Conservation (phyloP, 2,113 vertebrate genomes). For the Myocastor coypus region DNA sequence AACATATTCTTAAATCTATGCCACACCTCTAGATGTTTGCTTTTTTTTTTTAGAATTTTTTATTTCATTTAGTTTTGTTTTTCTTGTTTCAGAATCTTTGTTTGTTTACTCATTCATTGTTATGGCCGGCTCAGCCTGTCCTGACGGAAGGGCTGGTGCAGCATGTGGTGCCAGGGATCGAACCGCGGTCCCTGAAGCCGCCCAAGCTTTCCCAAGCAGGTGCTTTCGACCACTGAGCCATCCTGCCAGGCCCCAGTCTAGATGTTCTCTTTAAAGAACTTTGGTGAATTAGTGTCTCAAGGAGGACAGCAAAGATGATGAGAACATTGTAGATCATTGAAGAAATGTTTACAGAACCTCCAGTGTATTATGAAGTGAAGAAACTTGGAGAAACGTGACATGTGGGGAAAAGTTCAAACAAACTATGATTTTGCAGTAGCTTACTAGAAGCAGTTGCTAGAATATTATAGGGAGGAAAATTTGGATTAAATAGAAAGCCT, state of each 20-base stretch:
- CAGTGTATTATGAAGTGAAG: background rate
- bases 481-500: background rate
- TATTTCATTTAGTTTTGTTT: no score
- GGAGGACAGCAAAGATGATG: background rate
- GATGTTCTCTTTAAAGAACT: constrained; percentile 3
- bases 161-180: no score
- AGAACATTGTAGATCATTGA: background rate
- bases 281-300: background rate
- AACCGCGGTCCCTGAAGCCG: no score
- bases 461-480: background rate
- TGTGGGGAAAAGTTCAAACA: constrained; percentile 21
- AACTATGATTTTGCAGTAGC: background rate
- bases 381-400: background rate
- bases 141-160: no score
- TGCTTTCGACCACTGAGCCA: no score
- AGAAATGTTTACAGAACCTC: background rate
- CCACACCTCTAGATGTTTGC: background rate
- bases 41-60: no score
- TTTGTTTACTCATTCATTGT: no score
- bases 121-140: no score
- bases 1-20: background rate
- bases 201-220: no score
- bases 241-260: no score
- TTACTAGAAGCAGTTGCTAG: constrained; percentile 18
- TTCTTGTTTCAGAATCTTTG: no score